Base-by-base conservation (phyloP, 2,888 invertebrate genomes). In the Caenorhabditis sinica region DNA sequence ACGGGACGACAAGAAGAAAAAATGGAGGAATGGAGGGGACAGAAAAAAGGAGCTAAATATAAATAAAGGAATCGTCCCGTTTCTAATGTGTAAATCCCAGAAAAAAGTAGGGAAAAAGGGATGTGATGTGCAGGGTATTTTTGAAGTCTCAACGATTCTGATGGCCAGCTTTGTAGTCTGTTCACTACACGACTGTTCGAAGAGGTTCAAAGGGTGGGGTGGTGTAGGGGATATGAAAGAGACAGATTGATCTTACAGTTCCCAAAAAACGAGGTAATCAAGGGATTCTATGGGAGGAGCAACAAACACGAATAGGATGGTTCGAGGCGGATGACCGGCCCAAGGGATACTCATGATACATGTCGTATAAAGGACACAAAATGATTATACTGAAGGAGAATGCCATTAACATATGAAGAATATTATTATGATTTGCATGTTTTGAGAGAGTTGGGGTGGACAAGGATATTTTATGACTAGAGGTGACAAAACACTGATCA, bases 81-180 rank as follows among this genome's bases (percentile, higher is more conserved):
- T 76, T 76, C 82, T 65, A 71, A 72, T 72, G 76, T 69, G 69
- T 74, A 43, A 20, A 69, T 81, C 80, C 72, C 73, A 73, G n/a
- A 58, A 58, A 71, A 53, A 33, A 43, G 25, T 28, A 56, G 33
- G 65, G 40, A 81, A 58, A 33, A 69, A n/a, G 20, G 56, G 25
- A 36, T 56, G 53, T 25, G 61, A 58, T 36, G 40, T 51, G 58
- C 45, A 56, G 25, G 63, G 45, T 33, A 17, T 13, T 51, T 23
- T 25, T 9, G 49, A 58, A 58, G 23, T 5, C 9, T 56, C 72
- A 36, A 65, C 76, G 76, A 82, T 51, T 69, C 77, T 71, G 79
- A 61, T 80, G 71, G 40, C 53, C 79, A 83, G 73, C 81, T 82
- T 81, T 85, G 83, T 69, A 88, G 86, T 82, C 88, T 88, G 88